Conservation (phyloP, 2,113 vertebrate species). For the Butorides virescens region DNA sequence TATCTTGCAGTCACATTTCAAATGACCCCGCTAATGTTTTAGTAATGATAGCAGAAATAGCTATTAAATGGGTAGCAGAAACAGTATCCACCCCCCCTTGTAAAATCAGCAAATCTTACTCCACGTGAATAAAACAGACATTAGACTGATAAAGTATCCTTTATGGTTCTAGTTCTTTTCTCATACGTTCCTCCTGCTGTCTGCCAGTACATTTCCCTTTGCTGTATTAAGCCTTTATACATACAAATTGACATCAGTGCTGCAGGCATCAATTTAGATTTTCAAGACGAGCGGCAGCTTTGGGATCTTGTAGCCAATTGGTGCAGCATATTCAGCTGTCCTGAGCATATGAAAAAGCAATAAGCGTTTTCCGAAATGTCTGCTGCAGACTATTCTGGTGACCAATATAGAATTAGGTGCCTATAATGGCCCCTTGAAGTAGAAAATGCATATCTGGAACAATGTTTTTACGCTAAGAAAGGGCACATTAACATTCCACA, state of each 20-base stretch:
- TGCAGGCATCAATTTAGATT: constrained; percentile 61
- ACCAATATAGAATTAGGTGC: constrained; percentile 42
- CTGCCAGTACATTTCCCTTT: constrained; percentile 53
- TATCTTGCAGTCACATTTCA: constrained; percentile 21
- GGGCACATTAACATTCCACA: not conserved
- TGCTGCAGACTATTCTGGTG: constrained; percentile 37
- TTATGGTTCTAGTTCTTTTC: not conserved
- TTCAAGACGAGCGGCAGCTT: constrained; percentile 61
- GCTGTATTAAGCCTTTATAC: constrained; percentile 55
- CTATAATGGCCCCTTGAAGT: not conserved
- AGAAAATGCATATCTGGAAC: not conserved
- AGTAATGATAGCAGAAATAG: not conserved
- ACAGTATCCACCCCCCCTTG: not conserved
- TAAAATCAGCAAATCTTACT: constrained; percentile 21
- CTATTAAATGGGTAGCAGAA: not conserved
- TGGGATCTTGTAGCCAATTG: constrained; percentile 45
- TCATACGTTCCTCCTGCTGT: constrained; percentile 33
- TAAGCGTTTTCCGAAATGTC: constrained; percentile 14
- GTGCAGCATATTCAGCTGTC: constrained; percentile 14
- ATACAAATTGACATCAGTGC: constrained; percentile 52
- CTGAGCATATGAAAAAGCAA: constrained; percentile 40
- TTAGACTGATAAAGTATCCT: constrained; percentile 1
- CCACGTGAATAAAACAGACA: constrained; percentile 32
- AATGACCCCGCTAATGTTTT: not conserved
- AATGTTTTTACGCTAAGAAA: constrained; percentile 21